These are phyloP conservation scores for Cyclophora punctaria DNA, from an alignment of 2,888 invertebrate genomes.

Conservation along the genomic window DNA sequence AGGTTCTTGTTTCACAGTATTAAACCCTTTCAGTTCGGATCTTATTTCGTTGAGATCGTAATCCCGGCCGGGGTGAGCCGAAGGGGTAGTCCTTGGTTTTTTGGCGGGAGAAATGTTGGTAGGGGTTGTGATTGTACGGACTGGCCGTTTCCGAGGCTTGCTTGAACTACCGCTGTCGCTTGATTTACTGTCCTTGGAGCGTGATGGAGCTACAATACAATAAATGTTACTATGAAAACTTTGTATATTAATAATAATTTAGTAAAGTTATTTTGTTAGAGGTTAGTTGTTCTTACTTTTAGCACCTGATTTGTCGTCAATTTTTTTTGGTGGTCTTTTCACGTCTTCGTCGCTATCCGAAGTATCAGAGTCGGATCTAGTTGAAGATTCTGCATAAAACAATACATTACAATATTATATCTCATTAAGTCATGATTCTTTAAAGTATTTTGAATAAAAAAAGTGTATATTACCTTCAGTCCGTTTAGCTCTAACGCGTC, in stretches of 20 bases:
- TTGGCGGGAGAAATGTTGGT: conserved; percentile 51
- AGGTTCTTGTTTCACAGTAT: conserved; percentile 66
- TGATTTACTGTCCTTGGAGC: conserved; percentile 56
- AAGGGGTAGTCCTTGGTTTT: conserved; percentile 41
- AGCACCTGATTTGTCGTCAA: conserved; percentile 47
- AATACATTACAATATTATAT: neutral
- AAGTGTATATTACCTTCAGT: conserved; percentile 46
- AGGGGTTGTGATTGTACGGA: conserved; percentile 49
- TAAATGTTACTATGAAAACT: neutral
- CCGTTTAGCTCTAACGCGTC: conserved; percentile 55
- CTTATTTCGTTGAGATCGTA: conserved; percentile 90
- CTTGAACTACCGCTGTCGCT: conserved; percentile 60
- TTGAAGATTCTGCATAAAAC: conserved; percentile 50
- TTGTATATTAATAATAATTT: neutral
- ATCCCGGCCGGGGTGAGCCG: conserved; percentile 73
- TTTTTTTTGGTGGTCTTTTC: conserved; percentile 57
- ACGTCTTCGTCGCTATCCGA: conserved; percentile 69
- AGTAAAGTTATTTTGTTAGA: neutral
- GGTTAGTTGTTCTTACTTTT: conserved; percentile 39
- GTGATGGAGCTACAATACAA: conserved; percentile 40
- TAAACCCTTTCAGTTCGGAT: conserved; percentile 87
- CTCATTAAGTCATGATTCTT: no score
- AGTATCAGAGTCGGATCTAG: conserved; percentile 64
- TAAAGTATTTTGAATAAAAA: neutral
- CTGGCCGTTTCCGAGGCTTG: conserved; percentile 58